These are phyloP conservation scores for Paracanthobrama guichenoti DNA, from an alignment of 2,113 vertebrate species.

Conservation along the genomic window DNA sequence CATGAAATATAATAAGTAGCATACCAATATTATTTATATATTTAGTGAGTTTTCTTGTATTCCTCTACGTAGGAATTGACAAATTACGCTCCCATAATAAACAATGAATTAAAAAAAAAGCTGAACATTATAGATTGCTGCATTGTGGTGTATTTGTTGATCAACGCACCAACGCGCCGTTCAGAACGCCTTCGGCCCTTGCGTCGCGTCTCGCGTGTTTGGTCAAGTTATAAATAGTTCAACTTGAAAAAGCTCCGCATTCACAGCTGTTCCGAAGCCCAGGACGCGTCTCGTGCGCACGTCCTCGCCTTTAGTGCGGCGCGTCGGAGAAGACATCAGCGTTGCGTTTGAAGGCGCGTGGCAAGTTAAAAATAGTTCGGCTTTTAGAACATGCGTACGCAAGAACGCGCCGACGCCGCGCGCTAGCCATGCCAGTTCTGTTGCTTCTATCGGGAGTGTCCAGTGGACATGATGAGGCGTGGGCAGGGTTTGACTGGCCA, in stretches of 20 bases:
- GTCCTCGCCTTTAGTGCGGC: no score
- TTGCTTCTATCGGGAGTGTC: neutral
- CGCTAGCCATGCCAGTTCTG: neutral
- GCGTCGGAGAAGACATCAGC: neutral
- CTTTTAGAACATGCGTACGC: neutral
- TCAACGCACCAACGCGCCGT: no score
- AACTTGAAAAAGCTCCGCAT: neutral
- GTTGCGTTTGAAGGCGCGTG: conserved; percentile 4
- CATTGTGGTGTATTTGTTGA: neutral
- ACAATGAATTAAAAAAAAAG: no score
- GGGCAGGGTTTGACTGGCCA: conserved; percentile 67
- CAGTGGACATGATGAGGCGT: conserved; percentile 60
- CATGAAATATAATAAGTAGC: neutral
- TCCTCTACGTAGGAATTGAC: no score
- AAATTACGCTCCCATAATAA: no score
- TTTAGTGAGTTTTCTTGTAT: no score
- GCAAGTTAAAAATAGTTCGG: conserved; percentile 20
- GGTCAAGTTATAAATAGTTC: conserved; percentile 8
- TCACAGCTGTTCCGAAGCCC: neutral
- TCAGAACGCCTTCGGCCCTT: neutral
- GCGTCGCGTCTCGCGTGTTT: neutral
- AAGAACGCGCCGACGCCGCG: neutral
- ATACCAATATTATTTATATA: no score
- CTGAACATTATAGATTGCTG: neutral
- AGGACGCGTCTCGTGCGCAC: neutral